Conservation (phyloP, 1,140 invertebrate genomes). For the Penaeus chinensis region DNA sequence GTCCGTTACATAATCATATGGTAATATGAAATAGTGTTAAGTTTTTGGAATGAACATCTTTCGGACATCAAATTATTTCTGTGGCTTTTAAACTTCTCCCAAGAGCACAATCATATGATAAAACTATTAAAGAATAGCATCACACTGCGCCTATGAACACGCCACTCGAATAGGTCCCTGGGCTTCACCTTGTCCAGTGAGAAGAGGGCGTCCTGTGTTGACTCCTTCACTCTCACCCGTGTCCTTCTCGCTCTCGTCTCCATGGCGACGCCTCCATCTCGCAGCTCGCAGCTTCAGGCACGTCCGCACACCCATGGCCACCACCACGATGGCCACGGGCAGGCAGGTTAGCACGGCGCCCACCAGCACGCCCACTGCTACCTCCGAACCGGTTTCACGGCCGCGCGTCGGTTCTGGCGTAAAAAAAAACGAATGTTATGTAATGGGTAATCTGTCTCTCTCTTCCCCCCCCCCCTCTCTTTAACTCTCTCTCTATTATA, state of each 20-base stretch:
- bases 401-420: conserved; percentile 36
- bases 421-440: background rate
- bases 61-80: too few relatives aligned
- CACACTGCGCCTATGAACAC: too few relatives aligned
- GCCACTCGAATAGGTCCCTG: too few relatives aligned
- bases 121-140: too few relatives aligned
- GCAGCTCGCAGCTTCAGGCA: conserved; percentile 40
- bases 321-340: conserved; percentile 44
- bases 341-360: conserved; percentile 47
- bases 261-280: conserved; percentile 12
- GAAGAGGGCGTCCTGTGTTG: conserved; percentile 1
- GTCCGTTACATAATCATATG: too few relatives aligned
- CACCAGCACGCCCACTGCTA: conserved; percentile 50
- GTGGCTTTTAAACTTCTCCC: too few relatives aligned
- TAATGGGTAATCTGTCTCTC: background rate
- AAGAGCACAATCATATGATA: too few relatives aligned
- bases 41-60: too few relatives aligned
- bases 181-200: conserved; percentile 32
- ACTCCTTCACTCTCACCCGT: conserved; percentile 14
- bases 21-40: too few relatives aligned
- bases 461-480: background rate
- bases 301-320: conserved; percentile 45
- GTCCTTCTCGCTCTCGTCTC: conserved; percentile 37
- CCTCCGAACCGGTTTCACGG: conserved; percentile 37
- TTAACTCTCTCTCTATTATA: too few relatives aligned